These are phyloP conservation scores for Channa striata DNA, from an alignment of 2,797 vertebrate genomes.

Conservation along the genomic window DNA sequence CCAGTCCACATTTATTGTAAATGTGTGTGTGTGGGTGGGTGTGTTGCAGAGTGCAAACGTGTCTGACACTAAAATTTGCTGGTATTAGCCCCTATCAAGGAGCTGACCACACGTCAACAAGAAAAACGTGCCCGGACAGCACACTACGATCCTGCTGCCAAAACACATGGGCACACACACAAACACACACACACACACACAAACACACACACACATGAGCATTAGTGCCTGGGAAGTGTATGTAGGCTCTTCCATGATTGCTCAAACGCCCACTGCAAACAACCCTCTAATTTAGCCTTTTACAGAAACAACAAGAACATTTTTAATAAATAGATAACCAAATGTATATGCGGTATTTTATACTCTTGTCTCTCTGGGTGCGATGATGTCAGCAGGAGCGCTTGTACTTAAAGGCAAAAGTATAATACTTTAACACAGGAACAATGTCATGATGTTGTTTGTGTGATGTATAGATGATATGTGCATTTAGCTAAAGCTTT, in stretches of 20 bases:
- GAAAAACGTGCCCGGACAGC: not conserved
- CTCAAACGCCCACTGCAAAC: constrained; percentile 42
- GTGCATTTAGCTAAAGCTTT: constrained; percentile 13
- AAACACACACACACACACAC: constrained; percentile 9
- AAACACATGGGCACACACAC: constrained; percentile 13
- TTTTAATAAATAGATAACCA: too few species aligned
- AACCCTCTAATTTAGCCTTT: constrained; percentile 63
- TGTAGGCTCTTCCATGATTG: constrained; percentile 60
- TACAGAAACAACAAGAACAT: constrained; percentile 53
- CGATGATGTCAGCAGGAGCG: constrained; percentile 31
- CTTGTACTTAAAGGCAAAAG: constrained; percentile 16
- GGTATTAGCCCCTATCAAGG: constrained; percentile 38
- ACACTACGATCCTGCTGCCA: not conserved
- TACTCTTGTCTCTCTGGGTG: constrained; percentile 6
- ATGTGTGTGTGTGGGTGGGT: constrained; percentile 12
- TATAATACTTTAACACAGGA: constrained; percentile 32
- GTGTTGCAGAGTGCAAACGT: constrained; percentile 8
- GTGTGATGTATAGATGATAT: constrained; percentile 14
- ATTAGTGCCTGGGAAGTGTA: constrained; percentile 7
- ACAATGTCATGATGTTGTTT: constrained; percentile 24
- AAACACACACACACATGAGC: not conserved
- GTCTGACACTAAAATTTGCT: constrained; percentile 43
- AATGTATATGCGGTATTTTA: too few species aligned
- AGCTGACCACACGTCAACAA: constrained; percentile 23
- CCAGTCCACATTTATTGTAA: constrained; percentile 17